These are phyloP conservation scores for Troides helena DNA, from an alignment of 2,888 invertebrate genomes.

Conservation along the genomic window DNA sequence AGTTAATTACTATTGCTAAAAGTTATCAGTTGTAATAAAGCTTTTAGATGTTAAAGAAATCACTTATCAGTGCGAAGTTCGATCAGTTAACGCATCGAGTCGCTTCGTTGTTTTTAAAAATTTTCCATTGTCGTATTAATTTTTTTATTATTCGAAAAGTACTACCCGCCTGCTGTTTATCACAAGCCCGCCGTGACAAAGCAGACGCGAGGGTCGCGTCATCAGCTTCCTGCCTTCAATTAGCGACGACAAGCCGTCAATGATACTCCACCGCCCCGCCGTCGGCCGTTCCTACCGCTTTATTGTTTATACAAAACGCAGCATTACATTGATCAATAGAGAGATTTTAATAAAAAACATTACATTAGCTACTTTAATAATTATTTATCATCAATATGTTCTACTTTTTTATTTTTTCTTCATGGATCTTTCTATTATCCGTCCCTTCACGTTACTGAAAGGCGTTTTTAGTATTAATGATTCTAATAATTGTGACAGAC, in stretches of 20 bases:
- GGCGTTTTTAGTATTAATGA: too few species aligned
- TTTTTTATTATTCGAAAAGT: not conserved
- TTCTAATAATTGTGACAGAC: too few species aligned
- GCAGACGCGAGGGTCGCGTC: constrained; percentile 18
- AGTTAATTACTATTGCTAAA: too few species aligned
- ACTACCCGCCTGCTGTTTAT: not conserved
- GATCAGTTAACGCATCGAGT: not conserved
- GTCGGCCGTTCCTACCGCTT: not conserved
- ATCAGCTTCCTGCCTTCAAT: constrained; percentile 19
- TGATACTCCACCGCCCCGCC: not conserved
- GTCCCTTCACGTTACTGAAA: too few species aligned
- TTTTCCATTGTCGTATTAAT: not conserved
- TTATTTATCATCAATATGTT: not conserved
- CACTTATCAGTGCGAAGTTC: not conserved
- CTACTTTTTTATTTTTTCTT: too few species aligned
- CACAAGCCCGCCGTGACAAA: constrained; percentile 8
- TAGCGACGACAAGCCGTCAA: constrained; percentile 19
- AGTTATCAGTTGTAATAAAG: too few species aligned
- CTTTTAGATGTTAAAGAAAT: too few species aligned
- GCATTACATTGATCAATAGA: not conserved
- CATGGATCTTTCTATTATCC: too few species aligned
- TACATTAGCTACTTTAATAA: not conserved
- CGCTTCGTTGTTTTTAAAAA: not conserved
- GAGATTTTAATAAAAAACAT: too few species aligned
- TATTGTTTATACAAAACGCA: not conserved